Conservation (phyloP, 2,113 vertebrate genomes). For the Labeo rohita region DNA sequence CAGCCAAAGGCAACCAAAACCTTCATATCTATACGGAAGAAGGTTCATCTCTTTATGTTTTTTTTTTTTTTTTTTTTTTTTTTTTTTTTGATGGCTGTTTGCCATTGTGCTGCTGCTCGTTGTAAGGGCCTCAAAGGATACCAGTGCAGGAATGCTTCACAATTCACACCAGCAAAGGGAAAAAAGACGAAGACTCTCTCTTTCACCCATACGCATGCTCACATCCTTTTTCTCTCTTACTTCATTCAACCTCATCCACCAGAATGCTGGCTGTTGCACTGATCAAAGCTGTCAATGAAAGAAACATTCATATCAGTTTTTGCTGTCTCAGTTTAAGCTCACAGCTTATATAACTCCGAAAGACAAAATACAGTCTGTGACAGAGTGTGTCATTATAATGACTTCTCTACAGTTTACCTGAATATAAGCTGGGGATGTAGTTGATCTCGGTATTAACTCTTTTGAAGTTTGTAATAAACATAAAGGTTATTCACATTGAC, state of each 20-base stretch:
- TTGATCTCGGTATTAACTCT: neutral
- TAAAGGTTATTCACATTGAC: neutral
- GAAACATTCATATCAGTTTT: constrained; percentile 38
- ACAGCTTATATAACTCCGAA: constrained; percentile 28
- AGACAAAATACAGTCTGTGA: constrained; percentile 46
- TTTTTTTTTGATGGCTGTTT: constrained; percentile 47
- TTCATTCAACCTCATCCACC: constrained; percentile 50
- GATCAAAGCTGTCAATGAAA: constrained; percentile 42
- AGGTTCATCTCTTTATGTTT: constrained; percentile 48
- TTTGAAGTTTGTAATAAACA: neutral
- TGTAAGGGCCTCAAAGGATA: constrained; percentile 55
- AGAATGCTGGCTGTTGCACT: constrained; percentile 61
- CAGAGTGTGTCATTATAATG: constrained; percentile 35
- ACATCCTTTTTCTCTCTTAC: neutral
- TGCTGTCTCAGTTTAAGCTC: constrained; percentile 36
- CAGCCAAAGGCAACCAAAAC: constrained; percentile 64
- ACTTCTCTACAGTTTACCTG: constrained; percentile 21
- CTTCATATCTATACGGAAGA: constrained; percentile 55
- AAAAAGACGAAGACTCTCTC: constrained; percentile 43
- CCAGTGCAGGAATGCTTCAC: constrained; percentile 55
- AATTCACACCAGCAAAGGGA: constrained; percentile 59
- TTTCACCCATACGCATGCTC: constrained; percentile 19
- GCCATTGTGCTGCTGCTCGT: constrained; percentile 60
- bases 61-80: constrained; percentile 38
- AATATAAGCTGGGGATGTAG: constrained; percentile 31